Base-by-base conservation (phyloP, 2,797 vertebrate species). In the Selene dorsalis region DNA sequence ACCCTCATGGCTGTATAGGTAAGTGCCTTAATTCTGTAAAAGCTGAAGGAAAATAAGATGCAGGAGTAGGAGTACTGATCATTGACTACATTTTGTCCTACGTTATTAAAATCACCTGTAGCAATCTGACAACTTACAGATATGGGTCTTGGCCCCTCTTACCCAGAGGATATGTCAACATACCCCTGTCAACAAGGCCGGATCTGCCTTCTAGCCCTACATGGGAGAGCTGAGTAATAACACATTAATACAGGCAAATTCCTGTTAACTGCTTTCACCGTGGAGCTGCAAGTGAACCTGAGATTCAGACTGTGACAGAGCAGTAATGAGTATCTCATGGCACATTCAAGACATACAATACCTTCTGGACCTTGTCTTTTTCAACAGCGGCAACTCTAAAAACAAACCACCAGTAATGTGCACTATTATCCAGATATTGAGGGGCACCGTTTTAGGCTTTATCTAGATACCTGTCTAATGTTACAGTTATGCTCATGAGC, bases 1-100 rank as follows among this genome's bases (percentile, higher is more conserved):
- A 96, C 87, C 93, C 94, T 0, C 53, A 67, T 3, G 97, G 97
- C 39, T 98, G 97, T 69, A 90, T 86, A 91, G 96, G 98, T 98
- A 84, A 75, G 74, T 82, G 16, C 55, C 39, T 8, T 55, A 0
- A 66, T 39, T 69, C 61, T 38, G 10, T 20, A 10, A 39, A 61
- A 4, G 0, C 0, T 24, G 18, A 18, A 18, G 56, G 14, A 26
- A 18, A 41, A 28, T 10, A 7, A 39, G 12, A 22, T 18, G 48
- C 26, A 48, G 20, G 22, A 45, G 4, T 56, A 75, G 64, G 80
- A 67, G 18, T 50, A 64, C n/a, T 77, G 24, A 73, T 83, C 55
- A 35, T 52, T 75, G 35, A 24, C 43, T 38, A 28, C 10, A 48
- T 74, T 66, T 82, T 60, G 70, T 32, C 74, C 39, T 61, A 53